phyloP scores from a whole-genome alignment of 2,113 vertebrate genomes.

The Sminthopsis crassicaudata region DNA sequence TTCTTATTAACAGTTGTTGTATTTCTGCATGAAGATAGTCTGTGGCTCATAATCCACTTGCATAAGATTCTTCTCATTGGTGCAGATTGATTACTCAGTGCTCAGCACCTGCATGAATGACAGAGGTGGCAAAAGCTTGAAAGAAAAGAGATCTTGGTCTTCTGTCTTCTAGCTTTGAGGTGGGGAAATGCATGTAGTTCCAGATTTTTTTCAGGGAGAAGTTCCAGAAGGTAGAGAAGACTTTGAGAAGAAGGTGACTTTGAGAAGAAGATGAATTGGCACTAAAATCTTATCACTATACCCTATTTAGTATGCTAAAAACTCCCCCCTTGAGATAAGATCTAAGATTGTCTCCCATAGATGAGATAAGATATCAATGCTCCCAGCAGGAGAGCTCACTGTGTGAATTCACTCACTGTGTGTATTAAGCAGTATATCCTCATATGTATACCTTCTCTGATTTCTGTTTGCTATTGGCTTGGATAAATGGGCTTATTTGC shows the following conservation, averaged over 20 bases:
- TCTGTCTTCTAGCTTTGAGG: not conserved
- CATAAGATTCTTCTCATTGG: not conserved
- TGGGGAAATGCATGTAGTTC: not conserved
- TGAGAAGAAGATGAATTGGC: not conserved
- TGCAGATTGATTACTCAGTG: not conserved
- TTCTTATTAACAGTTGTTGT: not conserved
- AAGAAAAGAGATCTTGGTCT: not conserved
- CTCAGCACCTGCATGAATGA: not conserved
- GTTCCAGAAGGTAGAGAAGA: not conserved
- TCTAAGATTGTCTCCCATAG: not conserved
- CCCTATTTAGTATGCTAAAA: not conserved
- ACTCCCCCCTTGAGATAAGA: not conserved
- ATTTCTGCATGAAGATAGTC: not conserved
- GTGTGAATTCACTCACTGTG: not conserved
- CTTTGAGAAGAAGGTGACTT: not conserved
- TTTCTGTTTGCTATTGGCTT: not conserved
- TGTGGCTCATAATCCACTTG: not conserved
- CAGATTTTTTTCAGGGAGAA: not conserved
- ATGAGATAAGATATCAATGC: not conserved
- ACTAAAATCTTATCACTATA: not conserved
- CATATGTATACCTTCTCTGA: not conserved
- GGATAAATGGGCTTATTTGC: constrained; percentile 6
- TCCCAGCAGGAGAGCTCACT: not conserved
- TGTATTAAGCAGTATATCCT: not conserved
- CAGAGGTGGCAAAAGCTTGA: not conserved